These are phyloP conservation scores for Campylomormyrus numenius DNA, from an alignment of 2,113 vertebrate species.

Conservation along the genomic window DNA sequence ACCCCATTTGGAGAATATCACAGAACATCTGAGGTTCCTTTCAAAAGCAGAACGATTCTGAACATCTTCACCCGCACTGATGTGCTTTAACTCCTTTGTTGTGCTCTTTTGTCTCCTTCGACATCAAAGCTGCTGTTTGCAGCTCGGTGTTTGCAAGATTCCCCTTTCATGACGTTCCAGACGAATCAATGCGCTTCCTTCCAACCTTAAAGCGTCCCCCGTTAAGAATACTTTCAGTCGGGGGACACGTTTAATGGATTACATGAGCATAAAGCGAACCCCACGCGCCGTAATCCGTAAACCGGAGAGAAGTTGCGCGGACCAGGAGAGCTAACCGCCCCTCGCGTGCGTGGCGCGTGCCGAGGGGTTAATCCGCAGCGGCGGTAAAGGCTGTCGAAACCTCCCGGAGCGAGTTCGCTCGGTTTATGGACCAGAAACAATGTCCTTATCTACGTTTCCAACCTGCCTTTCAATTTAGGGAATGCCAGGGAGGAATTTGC, in stretches of 20 bases:
- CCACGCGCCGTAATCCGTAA: not conserved
- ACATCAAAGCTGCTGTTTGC: not conserved
- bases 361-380: constrained; percentile 5
- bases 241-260: constrained; percentile 1
- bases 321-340: not conserved
- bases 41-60: constrained; percentile 6
- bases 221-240: constrained; percentile 8
- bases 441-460: constrained; percentile 30
- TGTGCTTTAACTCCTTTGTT: not conserved
- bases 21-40: not conserved
- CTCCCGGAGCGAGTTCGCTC: not conserved
- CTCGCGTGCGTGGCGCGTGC: too few relatives aligned
- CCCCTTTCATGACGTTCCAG: constrained; percentile 18
- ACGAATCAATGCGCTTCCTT: constrained; percentile 9
- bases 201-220: not conserved
- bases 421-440: constrained; percentile 15
- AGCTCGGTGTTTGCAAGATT: not conserved
- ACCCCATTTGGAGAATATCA: constrained; percentile 1
- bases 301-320: not conserved
- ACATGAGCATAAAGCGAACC: not conserved
- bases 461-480: constrained; percentile 27
- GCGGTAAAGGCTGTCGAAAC: not conserved
- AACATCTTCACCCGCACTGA: constrained; percentile 5
- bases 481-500: constrained; percentile 30
- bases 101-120: not conserved